These are phyloP conservation scores for Orthosia gothica DNA, from an alignment of 2,888 invertebrate genomes.

Conservation along the genomic window DNA sequence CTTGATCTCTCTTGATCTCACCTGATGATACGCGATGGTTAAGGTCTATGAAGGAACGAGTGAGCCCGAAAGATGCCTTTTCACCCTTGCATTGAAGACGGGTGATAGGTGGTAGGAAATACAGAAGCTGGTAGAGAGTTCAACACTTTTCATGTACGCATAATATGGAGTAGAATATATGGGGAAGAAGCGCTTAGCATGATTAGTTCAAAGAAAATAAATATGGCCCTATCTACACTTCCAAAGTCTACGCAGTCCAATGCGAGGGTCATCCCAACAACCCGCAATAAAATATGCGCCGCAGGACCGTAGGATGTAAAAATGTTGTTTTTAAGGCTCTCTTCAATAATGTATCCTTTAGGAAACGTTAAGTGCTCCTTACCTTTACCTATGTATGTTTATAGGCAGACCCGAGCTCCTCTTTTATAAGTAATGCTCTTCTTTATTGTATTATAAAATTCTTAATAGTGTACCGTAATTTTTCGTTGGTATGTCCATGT, in stretches of 20 bases:
- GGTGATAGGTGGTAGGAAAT: no score
- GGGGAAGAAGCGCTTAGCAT: no score
- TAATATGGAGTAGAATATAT: no score
- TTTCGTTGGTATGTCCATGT: slow-evolving; percentile 49
- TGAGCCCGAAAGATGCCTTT: no score
- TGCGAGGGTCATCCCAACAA: slow-evolving; percentile 87
- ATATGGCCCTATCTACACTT: slow-evolving; percentile 56
- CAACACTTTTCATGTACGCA: no score
- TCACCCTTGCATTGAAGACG: no score
- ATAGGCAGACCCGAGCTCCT: slow-evolving; percentile 63
- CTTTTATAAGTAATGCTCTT: slow-evolving; percentile 63
- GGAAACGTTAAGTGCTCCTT: slow-evolving; percentile 86
- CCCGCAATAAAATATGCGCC: slow-evolving; percentile 90
- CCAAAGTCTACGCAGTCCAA: slow-evolving; percentile 78
- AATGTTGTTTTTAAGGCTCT: slow-evolving; percentile 90
- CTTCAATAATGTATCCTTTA: slow-evolving; percentile 89
- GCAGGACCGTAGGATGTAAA: slow-evolving; percentile 88
- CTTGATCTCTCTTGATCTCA: no score
- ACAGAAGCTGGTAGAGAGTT: no score
- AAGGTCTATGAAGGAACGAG: no score
- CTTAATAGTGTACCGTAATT: slow-evolving; percentile 66
- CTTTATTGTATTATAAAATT: slow-evolving; percentile 69
- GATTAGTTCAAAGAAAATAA: no score
- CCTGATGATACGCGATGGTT: no score
- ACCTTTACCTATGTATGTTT: slow-evolving; percentile 77